phyloP scores from a whole-genome alignment of 2,113 vertebrate species.

The Cyprinodon variegatus region DNA sequence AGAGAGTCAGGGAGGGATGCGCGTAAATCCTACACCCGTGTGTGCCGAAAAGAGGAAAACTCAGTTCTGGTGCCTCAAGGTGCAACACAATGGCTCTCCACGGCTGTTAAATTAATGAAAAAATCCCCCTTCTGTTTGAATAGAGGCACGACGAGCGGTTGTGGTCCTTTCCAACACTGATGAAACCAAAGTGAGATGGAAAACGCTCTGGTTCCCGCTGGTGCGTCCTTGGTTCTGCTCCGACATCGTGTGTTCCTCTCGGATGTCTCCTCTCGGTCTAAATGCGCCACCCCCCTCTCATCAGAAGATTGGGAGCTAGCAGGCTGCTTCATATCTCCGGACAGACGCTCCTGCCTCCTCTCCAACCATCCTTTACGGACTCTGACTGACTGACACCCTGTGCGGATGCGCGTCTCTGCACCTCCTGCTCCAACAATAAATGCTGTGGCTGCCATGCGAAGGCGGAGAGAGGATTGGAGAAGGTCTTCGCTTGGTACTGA shows the following conservation, averaged over 20 bases:
- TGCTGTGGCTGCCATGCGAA: constrained; percentile 84
- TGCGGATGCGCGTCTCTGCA: constrained; percentile 73
- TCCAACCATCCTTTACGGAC: constrained; percentile 52
- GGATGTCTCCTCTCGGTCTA: constrained; percentile 58
- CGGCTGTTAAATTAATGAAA: constrained; percentile 31
- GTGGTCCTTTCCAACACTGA: constrained; percentile 30
- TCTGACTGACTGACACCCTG: constrained; percentile 43
- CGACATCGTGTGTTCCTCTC: constrained; percentile 58
- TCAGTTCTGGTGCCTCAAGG: constrained; percentile 58
- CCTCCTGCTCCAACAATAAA: constrained; percentile 86
- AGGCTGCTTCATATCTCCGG: constrained; percentile 54
- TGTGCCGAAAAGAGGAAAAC: constrained; percentile 34
- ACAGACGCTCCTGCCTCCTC: constrained; percentile 55
- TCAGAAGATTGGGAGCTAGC: constrained; percentile 44
- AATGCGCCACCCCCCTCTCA: constrained; percentile 33
- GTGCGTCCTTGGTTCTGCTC: constrained; percentile 72
- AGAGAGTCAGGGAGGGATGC: constrained; percentile 19
- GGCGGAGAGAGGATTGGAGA: constrained; percentile 88
- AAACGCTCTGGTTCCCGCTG: constrained; percentile 62
- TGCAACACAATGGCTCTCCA: constrained; percentile 62
- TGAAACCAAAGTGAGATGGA: constrained; percentile 14
- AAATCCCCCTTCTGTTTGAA: constrained; percentile 46
- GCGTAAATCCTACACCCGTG: constrained; percentile 82
- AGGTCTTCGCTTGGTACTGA: constrained; percentile 98
- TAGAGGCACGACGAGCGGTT: constrained; percentile 24